Evolutionary conservation across 2,113 vertebrate genomes (phyloP), one percentile per base, ranked within the genome.

Genomic region (Leucoraja erinaceus): DNA sequence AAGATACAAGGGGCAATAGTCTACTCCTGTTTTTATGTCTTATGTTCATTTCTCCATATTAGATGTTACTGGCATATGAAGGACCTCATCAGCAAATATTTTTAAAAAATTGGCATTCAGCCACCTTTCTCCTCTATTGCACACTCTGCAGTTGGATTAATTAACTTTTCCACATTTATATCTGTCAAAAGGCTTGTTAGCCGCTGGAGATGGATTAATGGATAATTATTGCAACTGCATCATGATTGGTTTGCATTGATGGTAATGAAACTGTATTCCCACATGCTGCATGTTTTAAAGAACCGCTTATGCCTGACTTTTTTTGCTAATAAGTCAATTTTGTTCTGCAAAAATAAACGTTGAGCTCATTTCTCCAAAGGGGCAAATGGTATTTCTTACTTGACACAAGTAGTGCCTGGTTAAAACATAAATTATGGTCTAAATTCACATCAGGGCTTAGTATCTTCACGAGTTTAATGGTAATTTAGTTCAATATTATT

Each of bases 31-130:
- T 22, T 68, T 72, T 72, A 72, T 72, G 5, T 22, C 14, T 72
- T 25, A 72, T 72, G 14, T 81, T 25, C 6, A 16, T 56, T 81
- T 81, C 78, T 81, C 78, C 38, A 54, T 7, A 81, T 54, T 25
- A 81, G 78, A 81, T 38, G 78, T 81, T 54, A 5, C 7, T 56
- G 20, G 78, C 47, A 72, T 81, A 56, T 25, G 18, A 5, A 77
- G 75, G 75, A 33, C 75, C 75, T 77, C n/a, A 25, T 81, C 78
- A 81, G 47, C 78, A 81, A 81, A 81, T 81, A 33, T 79, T 79
- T 79, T 81, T 22, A 11, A 22, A 83, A 83, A 83, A n/a, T 56
- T 83, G 79, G 47, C 79, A 83, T 28, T 83, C 79, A 83, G 79
- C 79, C 47, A 59, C 25, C 56, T 83, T 83, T 20, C 20, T 83